Evolutionary conservation across 2,113 vertebrate genomes (phyloP).

Genomic region (Neotragus moschatus): DNA sequence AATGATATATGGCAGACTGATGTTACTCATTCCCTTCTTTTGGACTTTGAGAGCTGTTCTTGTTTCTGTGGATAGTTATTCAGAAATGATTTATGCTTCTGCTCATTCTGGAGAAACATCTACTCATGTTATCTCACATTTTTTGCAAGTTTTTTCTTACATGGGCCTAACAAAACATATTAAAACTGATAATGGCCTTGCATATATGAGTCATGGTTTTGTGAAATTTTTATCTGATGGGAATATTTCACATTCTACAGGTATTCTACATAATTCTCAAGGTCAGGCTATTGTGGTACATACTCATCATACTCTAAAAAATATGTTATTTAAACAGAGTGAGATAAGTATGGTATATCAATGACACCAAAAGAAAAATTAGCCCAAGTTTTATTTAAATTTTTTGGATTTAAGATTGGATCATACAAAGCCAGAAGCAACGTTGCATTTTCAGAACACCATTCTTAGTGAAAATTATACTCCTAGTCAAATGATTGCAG

Average conservation of each 20-base stretch:
- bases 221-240: neutral
- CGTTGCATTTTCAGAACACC: neutral
- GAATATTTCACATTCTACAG: neutral
- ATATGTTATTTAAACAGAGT: neutral
- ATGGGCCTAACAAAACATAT: neutral
- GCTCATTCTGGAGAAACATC: neutral
- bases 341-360: neutral
- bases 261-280: neutral
- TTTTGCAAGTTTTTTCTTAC: neutral
- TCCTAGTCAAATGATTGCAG: neutral
- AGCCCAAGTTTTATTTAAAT: neutral
- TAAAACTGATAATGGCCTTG: neutral
- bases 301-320: neutral
- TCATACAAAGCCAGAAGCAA: neutral
- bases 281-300: neutral
- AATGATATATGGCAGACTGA: neutral
- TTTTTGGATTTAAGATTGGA: neutral
- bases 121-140: neutral
- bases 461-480: neutral
- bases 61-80: neutral
- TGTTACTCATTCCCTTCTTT: neutral
- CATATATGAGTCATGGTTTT: neutral
- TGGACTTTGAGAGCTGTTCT: neutral
- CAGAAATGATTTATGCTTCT: fast-evolving
- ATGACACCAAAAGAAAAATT: neutral